phyloP scores from a whole-genome alignment of 2,888 invertebrate genomes.

The Cactoblastis cactorum region DNA sequence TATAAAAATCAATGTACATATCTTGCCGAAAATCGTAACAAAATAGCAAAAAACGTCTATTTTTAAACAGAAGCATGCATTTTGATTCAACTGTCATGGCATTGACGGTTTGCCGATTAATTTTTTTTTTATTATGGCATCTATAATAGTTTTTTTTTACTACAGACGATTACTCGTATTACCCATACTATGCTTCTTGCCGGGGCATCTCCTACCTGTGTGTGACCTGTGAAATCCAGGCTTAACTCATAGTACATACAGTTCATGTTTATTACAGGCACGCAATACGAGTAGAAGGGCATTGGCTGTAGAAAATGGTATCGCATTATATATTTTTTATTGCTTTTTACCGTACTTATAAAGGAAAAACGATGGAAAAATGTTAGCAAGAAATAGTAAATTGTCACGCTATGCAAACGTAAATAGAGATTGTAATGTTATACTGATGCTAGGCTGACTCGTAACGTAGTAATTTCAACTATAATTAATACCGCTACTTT shows the following conservation, averaged over 20 bases:
- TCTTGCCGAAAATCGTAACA: too few species aligned
- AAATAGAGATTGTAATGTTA: constrained; percentile 25
- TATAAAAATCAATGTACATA: too few species aligned
- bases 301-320: constrained; percentile 27
- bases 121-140: too few species aligned
- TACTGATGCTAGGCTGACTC: background rate
- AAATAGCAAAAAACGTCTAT: too few species aligned
- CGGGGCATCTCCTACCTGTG: too few species aligned
- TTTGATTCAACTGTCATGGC: too few species aligned
- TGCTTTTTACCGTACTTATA: constrained; percentile 24
- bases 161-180: too few species aligned
- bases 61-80: too few species aligned
- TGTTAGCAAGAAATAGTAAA: constrained; percentile 30
- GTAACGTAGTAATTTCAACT: background rate
- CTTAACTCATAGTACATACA: background rate
- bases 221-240: too few species aligned
- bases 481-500: background rate
- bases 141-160: too few species aligned
- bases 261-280: constrained; percentile 25
- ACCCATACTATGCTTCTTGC: too few species aligned
- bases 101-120: too few species aligned
- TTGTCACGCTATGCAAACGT: constrained; percentile 42
- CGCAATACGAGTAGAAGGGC: constrained; percentile 36
- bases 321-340: constrained; percentile 20
- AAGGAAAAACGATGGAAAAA: constrained; percentile 32